These are phyloP conservation scores for Mactromeris polynyma DNA, from an alignment of 2,888 invertebrate genomes.

Conservation along the genomic window DNA sequence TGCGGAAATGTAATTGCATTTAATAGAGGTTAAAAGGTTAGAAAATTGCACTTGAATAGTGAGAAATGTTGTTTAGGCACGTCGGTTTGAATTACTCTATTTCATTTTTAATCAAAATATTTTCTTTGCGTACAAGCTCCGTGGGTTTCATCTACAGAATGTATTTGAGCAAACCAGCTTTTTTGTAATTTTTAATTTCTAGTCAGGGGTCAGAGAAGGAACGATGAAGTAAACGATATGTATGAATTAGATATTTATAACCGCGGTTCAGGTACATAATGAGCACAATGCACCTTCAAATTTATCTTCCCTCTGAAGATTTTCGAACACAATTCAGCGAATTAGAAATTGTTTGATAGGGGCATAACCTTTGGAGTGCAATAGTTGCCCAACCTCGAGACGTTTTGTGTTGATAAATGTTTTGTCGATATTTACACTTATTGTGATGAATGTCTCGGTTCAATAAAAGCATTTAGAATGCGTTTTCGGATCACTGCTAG, in stretches of 20 bases:
- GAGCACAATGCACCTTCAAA: too few species aligned
- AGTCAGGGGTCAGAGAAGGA: background rate
- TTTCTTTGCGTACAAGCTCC: conserved; percentile 17
- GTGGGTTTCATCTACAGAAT: background rate
- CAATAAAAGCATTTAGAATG: too few species aligned
- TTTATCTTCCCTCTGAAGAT: too few species aligned
- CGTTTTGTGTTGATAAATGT: too few species aligned
- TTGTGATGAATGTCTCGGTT: too few species aligned
- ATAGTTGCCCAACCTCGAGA: too few species aligned
- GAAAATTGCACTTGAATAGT: conserved; percentile 23
- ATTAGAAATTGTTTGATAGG: too few species aligned
- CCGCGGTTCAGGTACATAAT: too few species aligned
- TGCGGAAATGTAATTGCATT: conserved; percentile 38
- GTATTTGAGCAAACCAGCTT: background rate
- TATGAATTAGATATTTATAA: background rate
- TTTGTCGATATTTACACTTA: too few species aligned
- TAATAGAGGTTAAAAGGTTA: conserved; percentile 29
- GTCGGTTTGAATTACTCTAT: conserved; percentile 19
- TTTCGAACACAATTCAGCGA: too few species aligned
- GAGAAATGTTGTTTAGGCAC: conserved; percentile 30
- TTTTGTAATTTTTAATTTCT: background rate
- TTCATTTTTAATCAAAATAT: conserved; percentile 42
- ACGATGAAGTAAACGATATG: background rate
- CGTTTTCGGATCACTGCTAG: too few species aligned
- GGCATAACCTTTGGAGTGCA: too few species aligned